Base-by-base conservation (phyloP, 1,140 invertebrate genomes). In the Episyrphus balteatus region DNA sequence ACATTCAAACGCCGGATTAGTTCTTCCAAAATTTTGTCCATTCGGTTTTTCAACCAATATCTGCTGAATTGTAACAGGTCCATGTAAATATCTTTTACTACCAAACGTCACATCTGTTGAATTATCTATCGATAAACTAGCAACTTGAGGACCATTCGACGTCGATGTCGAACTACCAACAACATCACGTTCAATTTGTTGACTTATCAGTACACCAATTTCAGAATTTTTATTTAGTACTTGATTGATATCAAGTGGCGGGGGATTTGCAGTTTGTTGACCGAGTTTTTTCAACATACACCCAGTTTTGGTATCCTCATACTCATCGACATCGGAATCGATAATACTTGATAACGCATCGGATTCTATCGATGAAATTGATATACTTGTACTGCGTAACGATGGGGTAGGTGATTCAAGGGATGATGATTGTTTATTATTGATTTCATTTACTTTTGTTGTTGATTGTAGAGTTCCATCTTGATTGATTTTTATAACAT, bases 1-100 rank as follows among this genome's bases (percentile, higher is more conserved):
- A 8, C 21, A 31, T 31, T 8, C 58, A 15, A 58, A 64, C 9
- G 40, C 51, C 7, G 58, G 59, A 58, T 64, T 68, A 48, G 66
- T 61, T 18, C 55, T 52, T 6, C 55, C 58, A 17, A 18, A 49
- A 1, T 14, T 21, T 8, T 26, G 21, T 26, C 21, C 21, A 5
- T 26, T 26, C 21, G 21, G 21, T 8, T 65, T 67, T 36, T 68
- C 65, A 31, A 68, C 62, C 12, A 80, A 68, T 54, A 80, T 73
- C 55, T 80, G 77, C 55, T 79, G 79, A 51, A 82, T 80, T 31
- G 77, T 80, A 5, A 81, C 78, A 2, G 78, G 78, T 14, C 77
- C 79, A 47, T 80, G 75, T 56, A 78, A 80, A 51, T 75, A 75
- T 5, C 76, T 78, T 52, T 78, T 81, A 50, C 79, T 77, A 10